Percentiles rank a stretch among this genome's conserved stretches.
These are phyloP conservation scores for Nanorana parkeri DNA, from an alignment of 2,113 vertebrate species.

Conservation along the genomic window DNA sequence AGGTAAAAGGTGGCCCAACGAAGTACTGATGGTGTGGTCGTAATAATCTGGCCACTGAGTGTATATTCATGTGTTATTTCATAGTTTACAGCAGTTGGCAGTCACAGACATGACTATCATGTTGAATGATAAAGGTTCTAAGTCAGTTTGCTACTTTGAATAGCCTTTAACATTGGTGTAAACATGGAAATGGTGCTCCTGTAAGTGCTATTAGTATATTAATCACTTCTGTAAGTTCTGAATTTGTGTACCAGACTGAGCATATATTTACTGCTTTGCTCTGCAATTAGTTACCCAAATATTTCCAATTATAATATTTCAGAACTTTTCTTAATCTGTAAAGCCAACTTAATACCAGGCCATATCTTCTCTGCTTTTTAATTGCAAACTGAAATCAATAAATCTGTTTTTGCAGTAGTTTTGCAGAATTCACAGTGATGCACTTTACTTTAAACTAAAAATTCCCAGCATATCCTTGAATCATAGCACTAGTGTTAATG, in stretches of 20 bases:
- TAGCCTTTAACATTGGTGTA: no score
- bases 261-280: background rate
- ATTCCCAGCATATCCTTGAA: background rate
- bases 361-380: conserved; percentile 8
- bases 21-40: no score
- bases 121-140: no score
- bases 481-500: no score
- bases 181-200: no score
- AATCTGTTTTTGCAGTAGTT: conserved; percentile 12
- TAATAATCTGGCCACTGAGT: no score
- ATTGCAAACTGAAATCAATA: conserved; percentile 40
- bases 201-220: background rate
- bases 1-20: no score
- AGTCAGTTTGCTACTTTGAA: no score
- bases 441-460: conserved; percentile 7
- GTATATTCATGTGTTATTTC: no score
- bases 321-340: conserved; percentile 15
- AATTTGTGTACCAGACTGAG: background rate
- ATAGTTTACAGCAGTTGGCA: no score
- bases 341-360: conserved; percentile 26
- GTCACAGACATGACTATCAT: no score
- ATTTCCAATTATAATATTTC: conserved; percentile 4
- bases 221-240: background rate
- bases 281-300: background rate
- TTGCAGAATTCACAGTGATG: background rate